phyloP scores from a whole-genome alignment of 2,797 vertebrate species.

The Anabas testudineus region DNA sequence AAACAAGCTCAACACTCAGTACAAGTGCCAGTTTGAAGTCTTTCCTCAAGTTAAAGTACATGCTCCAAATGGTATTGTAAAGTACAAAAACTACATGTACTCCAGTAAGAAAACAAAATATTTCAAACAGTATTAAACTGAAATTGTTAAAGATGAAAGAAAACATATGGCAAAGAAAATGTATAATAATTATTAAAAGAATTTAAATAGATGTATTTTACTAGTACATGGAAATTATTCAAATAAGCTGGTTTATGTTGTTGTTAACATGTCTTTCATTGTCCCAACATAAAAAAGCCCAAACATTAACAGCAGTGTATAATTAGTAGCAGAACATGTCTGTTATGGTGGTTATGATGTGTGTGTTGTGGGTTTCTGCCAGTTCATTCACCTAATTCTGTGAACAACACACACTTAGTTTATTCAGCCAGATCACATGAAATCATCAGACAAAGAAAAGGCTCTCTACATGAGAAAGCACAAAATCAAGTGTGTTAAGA shows the following conservation, averaged over 20 bases:
- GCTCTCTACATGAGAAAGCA: neutral
- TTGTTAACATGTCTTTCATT: neutral
- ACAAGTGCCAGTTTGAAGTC: no score
- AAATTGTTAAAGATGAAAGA: no score
- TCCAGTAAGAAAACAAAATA: no score
- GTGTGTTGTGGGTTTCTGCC: constrained; percentile 1
- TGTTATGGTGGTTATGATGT: neutral
- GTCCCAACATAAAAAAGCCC: neutral
- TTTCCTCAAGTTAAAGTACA: no score
- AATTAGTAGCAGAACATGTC: constrained; percentile 1
- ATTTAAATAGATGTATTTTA: no score
- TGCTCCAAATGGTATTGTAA: no score
- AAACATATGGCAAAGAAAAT: no score
- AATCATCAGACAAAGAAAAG: constrained; percentile 3
- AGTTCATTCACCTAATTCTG: neutral
- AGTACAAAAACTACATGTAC: no score
- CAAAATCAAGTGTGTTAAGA: constrained; percentile 88
- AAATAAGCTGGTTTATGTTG: neutral
- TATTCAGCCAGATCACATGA: neutral
- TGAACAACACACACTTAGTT: neutral
- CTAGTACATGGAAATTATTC: neutral
- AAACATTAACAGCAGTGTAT: neutral
- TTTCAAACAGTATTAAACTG: no score
- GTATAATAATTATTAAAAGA: no score
- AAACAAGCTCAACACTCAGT: no score